These are phyloP conservation scores for Mimumesa dahlbomi DNA, from an alignment of 2,888 invertebrate genomes.

Conservation along the genomic window DNA sequence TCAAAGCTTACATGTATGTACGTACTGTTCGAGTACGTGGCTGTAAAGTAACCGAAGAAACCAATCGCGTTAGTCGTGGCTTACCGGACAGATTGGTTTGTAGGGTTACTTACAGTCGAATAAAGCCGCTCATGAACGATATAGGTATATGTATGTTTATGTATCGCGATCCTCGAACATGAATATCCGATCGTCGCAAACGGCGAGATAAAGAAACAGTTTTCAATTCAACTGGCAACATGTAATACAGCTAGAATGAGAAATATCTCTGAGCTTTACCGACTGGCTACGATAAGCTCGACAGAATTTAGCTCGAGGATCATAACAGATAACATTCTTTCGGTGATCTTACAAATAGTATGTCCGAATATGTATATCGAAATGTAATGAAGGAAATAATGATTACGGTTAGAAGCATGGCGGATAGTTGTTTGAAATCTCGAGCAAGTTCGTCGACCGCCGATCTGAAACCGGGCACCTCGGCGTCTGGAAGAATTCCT, in stretches of 20 bases:
- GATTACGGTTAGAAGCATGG: slow-evolving; percentile 83
- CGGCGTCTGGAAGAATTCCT: slow-evolving; percentile 84
- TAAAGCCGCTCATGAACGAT: neutral
- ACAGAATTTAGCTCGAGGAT: too few species aligned
- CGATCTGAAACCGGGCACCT: slow-evolving; percentile 85
- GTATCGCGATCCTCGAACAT: too few species aligned
- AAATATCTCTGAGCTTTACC: too few species aligned
- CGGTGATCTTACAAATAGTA: too few species aligned
- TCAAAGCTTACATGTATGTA: slow-evolving; percentile 38
- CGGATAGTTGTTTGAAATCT: slow-evolving; percentile 86
- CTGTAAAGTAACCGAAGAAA: slow-evolving; percentile 53
- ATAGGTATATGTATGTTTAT: too few species aligned
- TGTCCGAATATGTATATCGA: neutral
- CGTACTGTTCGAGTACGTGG: too few species aligned
- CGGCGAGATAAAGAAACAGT: too few species aligned
- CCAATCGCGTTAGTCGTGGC: slow-evolving; percentile 44
- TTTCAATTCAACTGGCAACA: too few species aligned
- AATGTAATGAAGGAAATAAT: slow-evolving; percentile 12
- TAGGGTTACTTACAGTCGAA: slow-evolving; percentile 40
- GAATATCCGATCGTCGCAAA: too few species aligned
- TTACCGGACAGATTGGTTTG: slow-evolving; percentile 33
- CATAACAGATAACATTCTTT: too few species aligned
- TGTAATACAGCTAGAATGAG: too few species aligned
- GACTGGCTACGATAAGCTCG: too few species aligned
- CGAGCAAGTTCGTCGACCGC: slow-evolving; percentile 86